Base-by-base conservation (phyloP, 2,797 vertebrate genomes). In the Tauraco hartlaubi region DNA sequence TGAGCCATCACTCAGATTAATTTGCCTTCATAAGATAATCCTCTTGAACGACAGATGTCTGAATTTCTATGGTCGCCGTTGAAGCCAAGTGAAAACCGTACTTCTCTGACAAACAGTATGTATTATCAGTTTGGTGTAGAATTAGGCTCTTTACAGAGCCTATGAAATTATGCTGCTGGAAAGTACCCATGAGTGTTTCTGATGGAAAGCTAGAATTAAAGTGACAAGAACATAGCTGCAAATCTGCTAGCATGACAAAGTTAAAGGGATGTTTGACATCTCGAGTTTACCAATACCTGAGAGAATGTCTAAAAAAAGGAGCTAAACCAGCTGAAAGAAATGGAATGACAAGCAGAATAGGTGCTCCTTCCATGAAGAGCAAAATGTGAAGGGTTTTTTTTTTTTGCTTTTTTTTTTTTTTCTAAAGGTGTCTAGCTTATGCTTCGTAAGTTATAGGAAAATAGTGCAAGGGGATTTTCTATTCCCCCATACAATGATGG, bases 141-240 rank as follows among this genome's bases (percentile, higher is more conserved):
- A 87, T 91, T 52, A 51, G 28, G 18, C 23, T 82, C 28, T 90
- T 80, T 76, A 80, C 9, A 48, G 46, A 75, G 58, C 58, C 31
- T 59, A 20, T 86, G 56, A 88, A 92, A 72, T 86, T 81, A 54
- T 52, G 31, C 52, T 28, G 7, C 56, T 91, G 67, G 21, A 88
- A 95, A 91, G 37, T 74, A 89, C 67, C 56, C 6, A 0, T 59
- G 49, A 73, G 25, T 51, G 31, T 61, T 85, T 67, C 54, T 81
- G 61, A 80, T 29, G 88, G 81, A 92, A 89, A 91, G 78, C n/a
- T 85, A 22, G 63, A 94, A 85, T 95, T 77, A 73, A 75, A 89
- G 26, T 85, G 75, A 80, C 72, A 92, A 44, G 37, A 87, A 48
- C 41, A 58, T 46, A 64, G 61, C 21, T 88, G 54, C 31, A 95